A percentile compares a stretch with the other conserved stretches of the same genome.
Conservation (phyloP, 2,888 invertebrate species). For the Eustalomyia histrio region DNA sequence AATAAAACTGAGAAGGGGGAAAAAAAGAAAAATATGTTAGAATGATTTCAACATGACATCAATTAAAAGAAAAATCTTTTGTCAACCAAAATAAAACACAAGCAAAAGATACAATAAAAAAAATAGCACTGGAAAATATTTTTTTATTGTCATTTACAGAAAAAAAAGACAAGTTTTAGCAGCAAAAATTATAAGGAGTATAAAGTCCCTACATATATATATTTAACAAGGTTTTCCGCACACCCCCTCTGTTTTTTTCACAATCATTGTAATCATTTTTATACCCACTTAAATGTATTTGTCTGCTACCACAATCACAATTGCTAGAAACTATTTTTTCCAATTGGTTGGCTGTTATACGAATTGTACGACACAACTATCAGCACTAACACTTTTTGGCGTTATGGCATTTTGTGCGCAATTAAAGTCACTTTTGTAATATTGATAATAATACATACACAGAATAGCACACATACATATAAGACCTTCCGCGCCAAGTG, state of each 20-base stretch:
- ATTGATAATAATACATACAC: slow-evolving; percentile 30
- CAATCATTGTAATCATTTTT: slow-evolving; percentile 24
- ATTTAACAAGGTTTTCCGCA: not conserved
- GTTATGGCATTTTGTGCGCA: slow-evolving; percentile 48
- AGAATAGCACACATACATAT: not conserved
- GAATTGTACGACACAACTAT: not conserved
- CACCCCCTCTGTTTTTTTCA: slow-evolving; percentile 15
- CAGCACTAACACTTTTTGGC: slow-evolving; percentile 19
- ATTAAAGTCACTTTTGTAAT: slow-evolving; percentile 54
- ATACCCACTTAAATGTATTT: slow-evolving; percentile 36
- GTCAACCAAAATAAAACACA: slow-evolving; percentile 41
- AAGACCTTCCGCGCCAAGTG: too few species aligned
- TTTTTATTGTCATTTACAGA: slow-evolving; percentile 4
- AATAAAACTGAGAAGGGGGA: not conserved
- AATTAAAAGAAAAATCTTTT: slow-evolving; percentile 50
- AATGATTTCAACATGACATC: slow-evolving; percentile 48
- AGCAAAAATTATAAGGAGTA: slow-evolving; percentile 5
- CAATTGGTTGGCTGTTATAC: not conserved
- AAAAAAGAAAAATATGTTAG: slow-evolving; percentile 23
- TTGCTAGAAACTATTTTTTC: not conserved
- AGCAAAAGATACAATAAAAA: not conserved
- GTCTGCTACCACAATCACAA: slow-evolving; percentile 4
- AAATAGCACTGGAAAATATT: slow-evolving; percentile 21
- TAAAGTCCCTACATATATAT: not conserved
- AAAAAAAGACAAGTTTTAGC: not conserved